Conservation (phyloP, 1,140 invertebrate genomes). For the Magallana angulata region DNA sequence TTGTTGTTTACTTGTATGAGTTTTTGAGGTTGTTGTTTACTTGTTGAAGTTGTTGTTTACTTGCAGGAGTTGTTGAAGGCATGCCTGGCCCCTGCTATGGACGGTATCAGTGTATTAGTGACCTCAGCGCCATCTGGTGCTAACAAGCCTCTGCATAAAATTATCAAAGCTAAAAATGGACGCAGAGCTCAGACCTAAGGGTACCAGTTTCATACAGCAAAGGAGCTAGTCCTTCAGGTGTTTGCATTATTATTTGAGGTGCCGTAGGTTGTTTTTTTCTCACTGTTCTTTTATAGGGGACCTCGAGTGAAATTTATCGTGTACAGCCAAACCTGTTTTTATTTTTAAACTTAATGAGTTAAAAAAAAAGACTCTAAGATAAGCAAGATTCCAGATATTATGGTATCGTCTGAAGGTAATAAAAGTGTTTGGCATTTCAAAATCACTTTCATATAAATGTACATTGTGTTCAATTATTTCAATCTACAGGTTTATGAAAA, state of each 20-base stretch:
- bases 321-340: too few relatives aligned
- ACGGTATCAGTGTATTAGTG: slow-evolving; percentile 55
- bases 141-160: slow-evolving; percentile 76
- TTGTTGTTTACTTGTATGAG: too few relatives aligned
- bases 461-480: neutral
- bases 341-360: too few relatives aligned
- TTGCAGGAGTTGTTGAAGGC: slow-evolving; percentile 66
- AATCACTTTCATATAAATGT: too few relatives aligned
- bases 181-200: slow-evolving; percentile 81
- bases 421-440: too few relatives aligned
- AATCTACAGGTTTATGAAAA: slow-evolving; percentile 69
- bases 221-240: slow-evolving; percentile 85
- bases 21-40: too few relatives aligned
- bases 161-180: slow-evolving; percentile 84
- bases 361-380: too few relatives aligned
- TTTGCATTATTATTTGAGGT: slow-evolving; percentile 78
- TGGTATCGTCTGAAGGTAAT: too few relatives aligned
- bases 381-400: too few relatives aligned
- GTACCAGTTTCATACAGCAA: slow-evolving; percentile 87
- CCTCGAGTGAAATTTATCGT: too few relatives aligned
- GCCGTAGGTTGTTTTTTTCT: slow-evolving; percentile 55
- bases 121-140: slow-evolving; percentile 47
- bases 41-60: too few relatives aligned
- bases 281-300: neutral
- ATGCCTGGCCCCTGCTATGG: slow-evolving; percentile 65